These are phyloP conservation scores for Hyles lineata DNA, from an alignment of 2,888 invertebrate species.

Conservation along the genomic window DNA sequence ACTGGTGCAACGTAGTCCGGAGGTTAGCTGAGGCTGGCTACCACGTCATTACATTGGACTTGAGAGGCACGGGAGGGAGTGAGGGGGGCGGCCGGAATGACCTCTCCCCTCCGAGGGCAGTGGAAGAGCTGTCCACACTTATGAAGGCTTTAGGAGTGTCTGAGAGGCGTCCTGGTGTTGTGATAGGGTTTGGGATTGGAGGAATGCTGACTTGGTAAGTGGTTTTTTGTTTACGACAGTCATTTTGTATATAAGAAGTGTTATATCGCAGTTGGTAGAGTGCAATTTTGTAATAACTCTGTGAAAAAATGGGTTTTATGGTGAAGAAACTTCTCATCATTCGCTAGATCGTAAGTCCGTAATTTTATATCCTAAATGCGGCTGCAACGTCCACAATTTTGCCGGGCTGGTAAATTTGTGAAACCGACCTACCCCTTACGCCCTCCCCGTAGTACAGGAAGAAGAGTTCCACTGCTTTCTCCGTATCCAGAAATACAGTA, in stretches of 20 bases:
- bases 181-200: slow-evolving; percentile 77
- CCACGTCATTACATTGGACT: slow-evolving; percentile 72
- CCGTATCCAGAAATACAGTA: too few relatives aligned
- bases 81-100: slow-evolving; percentile 69
- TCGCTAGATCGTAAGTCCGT: too few relatives aligned
- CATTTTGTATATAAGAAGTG: not conserved
- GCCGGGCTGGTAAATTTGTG: too few relatives aligned
- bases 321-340: too few relatives aligned
- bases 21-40: slow-evolving; percentile 64
- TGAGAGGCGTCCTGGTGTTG: slow-evolving; percentile 62
- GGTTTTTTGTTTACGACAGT: not conserved
- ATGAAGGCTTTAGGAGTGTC: slow-evolving; percentile 70
- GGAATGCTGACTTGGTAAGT: slow-evolving; percentile 79
- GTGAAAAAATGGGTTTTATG: too few relatives aligned
- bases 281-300: too few relatives aligned
- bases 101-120: slow-evolving; percentile 69
- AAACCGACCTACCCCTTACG: too few relatives aligned
- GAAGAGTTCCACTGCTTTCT: too few relatives aligned
- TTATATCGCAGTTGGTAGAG: too few relatives aligned
- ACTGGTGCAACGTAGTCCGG: slow-evolving; percentile 66
- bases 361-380: too few relatives aligned
- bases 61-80: slow-evolving; percentile 77
- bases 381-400: too few relatives aligned
- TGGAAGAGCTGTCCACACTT: slow-evolving; percentile 68
- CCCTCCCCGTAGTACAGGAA: too few relatives aligned